Conservation (phyloP, 1,140 invertebrate species). For the Trachelipus rathkii region DNA sequence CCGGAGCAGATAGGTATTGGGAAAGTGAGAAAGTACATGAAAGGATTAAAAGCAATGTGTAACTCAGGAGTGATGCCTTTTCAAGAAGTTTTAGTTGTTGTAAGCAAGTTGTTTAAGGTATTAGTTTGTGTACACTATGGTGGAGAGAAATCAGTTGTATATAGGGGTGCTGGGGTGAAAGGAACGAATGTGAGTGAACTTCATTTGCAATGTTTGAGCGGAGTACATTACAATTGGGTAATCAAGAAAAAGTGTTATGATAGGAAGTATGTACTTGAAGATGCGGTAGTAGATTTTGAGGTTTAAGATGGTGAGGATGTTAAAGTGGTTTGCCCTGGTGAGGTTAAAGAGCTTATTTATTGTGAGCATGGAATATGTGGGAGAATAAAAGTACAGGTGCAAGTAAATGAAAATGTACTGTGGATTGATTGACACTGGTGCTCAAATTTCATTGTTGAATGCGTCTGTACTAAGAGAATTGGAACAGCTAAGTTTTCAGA, state of each 20-base stretch:
- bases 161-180: neutral
- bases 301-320: neutral
- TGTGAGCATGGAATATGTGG: neutral
- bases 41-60: neutral
- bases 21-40: neutral
- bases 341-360: neutral
- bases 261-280: neutral
- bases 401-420: neutral
- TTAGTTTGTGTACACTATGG: conserved; percentile 16
- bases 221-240: conserved; percentile 18
- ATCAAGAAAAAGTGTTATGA: neutral
- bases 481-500: too few relatives aligned
- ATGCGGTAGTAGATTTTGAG: neutral
- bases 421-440: neutral
- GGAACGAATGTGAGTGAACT: neutral
- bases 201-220: conserved; percentile 2
- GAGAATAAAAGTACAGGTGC: neutral
- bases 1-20: neutral
- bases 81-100: neutral
- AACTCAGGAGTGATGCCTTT: conserved; percentile 4
- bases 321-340: neutral
- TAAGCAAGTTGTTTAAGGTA: neutral
- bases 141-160: neutral
- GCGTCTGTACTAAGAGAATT: too few relatives aligned
- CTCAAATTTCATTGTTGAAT: neutral